These are phyloP conservation scores for Tragelaphus buxtoni DNA, from an alignment of 2,113 vertebrate species.

Conservation along the genomic window DNA sequence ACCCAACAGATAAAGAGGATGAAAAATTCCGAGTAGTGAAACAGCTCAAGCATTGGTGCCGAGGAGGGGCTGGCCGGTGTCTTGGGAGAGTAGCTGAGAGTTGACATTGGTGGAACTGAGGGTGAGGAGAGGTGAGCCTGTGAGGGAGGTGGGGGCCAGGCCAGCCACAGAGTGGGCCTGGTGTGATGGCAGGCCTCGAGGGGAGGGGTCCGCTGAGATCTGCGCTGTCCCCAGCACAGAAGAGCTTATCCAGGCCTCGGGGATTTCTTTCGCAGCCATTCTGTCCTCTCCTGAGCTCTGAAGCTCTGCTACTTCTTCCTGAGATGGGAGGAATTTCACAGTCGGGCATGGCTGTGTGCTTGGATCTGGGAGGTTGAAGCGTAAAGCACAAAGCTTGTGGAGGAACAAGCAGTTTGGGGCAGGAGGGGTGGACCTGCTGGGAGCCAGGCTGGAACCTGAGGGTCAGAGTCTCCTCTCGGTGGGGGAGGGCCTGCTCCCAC, in stretches of 20 bases:
- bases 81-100: background rate
- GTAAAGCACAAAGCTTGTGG: background rate
- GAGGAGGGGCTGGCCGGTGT: background rate
- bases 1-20: background rate
- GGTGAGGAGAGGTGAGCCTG: background rate
- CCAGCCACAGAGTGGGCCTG: background rate
- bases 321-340: background rate
- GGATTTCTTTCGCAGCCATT: background rate
- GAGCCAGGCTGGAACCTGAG: background rate
- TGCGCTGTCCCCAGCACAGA: background rate
- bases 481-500: background rate
- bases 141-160: background rate
- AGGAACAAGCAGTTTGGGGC: background rate
- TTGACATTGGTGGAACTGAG: background rate
- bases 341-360: rapidly evolving
- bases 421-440: background rate
- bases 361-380: background rate
- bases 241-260: rapidly evolving
- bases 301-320: background rate
- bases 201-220: background rate
- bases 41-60: no score
- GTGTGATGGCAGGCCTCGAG: background rate
- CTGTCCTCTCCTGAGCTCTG: background rate
- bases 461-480: background rate
- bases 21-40: background rate